Evolutionary conservation across 1,140 invertebrate species (phyloP), one percentile per base, ranked within the genome.

Genomic region (Drosophila santomea): DNA sequence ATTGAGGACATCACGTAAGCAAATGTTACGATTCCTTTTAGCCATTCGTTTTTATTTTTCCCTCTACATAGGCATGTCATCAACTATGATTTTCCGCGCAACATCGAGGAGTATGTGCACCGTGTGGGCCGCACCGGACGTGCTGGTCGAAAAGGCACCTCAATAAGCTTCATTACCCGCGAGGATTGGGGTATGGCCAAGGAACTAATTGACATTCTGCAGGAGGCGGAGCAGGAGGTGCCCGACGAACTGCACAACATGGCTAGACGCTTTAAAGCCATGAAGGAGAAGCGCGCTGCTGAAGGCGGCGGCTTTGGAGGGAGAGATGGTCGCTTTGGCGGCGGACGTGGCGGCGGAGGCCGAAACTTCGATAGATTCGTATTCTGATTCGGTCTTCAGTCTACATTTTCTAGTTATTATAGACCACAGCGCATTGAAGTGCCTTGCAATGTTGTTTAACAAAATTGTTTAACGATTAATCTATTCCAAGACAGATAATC

Each of bases 81-180:
- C 14, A 99, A 99, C 92, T 97, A 95, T 83, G 97, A 99, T 92
- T 98, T 98, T 82, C 97, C 98, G 1, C 94, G 95, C 10, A 96
- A 98, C 84, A 97, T 98, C 84, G 97, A 98, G 90, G 97, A 98
- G 81, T 98, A 97, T 93, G 97, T 98, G 14, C 97, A 97, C 89
- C 93, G 96, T 48, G 96, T 98, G 50, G 97, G 97, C 0, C 93
- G 97, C 68, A 98, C 97, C 1, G 98, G 98, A 2, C 94, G 97
- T 64, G 97, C 97, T 47, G 97, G 97, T 1, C 94, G 95, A 76
- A 96, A 95, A 8, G 98, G 98, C 0, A 95, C 96, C 78, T 96
- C 97, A 14, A 95, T 98, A 6, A 95, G 95, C 69, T 95, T 96
- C 78, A 94, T 99, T 69, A 97, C 98, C 0, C 94, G 96, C 57